Evolutionary conservation across 2,888 invertebrate species (phyloP).

Genomic region (Phania funesta): DNA sequence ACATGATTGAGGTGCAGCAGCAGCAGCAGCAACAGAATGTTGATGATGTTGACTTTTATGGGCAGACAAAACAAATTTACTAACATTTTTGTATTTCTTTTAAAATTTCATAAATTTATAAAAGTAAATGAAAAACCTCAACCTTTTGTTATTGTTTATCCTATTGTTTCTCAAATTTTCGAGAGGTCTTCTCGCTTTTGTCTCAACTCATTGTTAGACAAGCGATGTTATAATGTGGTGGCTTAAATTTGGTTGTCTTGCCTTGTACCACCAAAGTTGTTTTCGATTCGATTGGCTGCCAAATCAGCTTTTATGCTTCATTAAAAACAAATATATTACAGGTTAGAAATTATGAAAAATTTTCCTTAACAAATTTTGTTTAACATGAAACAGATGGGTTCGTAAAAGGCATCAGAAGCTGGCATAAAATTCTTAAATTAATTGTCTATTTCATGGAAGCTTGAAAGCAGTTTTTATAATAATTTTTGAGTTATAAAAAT

Average conservation of each 20-base stretch:
- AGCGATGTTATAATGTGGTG: slow-evolving; percentile 1
- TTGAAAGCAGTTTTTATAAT: slow-evolving; percentile 14
- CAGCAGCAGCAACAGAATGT: slow-evolving; percentile 10
- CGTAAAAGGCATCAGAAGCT: not conserved
- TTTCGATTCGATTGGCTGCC: slow-evolving; percentile 21
- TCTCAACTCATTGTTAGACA: slow-evolving; percentile 12
- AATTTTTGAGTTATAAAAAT: not conserved
- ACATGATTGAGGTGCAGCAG: slow-evolving; percentile 9
- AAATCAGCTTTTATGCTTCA: slow-evolving; percentile 40
- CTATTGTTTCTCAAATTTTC: slow-evolving; percentile 14
- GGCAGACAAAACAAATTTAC: slow-evolving; percentile 59
- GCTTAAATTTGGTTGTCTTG: slow-evolving; percentile 1
- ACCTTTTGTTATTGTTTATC: slow-evolving; percentile 25
- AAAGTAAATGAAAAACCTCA: slow-evolving; percentile 20
- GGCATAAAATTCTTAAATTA: slow-evolving; percentile 45
- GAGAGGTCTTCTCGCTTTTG: not conserved
- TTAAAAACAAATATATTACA: slow-evolving; percentile 59
- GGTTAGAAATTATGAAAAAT: slow-evolving; percentile 47
- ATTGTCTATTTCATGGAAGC: slow-evolving; percentile 34
- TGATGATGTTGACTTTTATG: slow-evolving; percentile 50
- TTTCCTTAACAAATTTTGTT: slow-evolving; percentile 20
- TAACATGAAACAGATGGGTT: slow-evolving; percentile 45
- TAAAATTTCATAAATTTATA: slow-evolving; percentile 15
- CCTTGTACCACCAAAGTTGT: slow-evolving; percentile 38
- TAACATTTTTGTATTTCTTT: slow-evolving; percentile 20